Conservation (phyloP, 2,888 invertebrate genomes). For the Nysson spinosus region DNA sequence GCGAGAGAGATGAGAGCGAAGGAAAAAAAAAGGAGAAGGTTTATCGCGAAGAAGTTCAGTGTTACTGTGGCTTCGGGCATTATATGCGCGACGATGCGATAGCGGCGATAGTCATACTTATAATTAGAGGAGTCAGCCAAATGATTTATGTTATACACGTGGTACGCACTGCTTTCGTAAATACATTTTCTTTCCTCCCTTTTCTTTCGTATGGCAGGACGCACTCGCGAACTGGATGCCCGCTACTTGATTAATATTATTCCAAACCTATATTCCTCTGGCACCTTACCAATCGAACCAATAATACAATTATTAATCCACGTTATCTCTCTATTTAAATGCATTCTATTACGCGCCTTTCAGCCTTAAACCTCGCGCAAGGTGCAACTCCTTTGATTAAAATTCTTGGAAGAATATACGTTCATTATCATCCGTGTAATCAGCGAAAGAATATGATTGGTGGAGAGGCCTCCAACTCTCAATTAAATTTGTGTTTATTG, state of each 20-base stretch:
- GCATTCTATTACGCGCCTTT: no score
- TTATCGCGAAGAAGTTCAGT: constrained; percentile 20
- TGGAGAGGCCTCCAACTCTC: no score
- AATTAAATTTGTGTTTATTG: no score
- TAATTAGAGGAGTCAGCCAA: constrained; percentile 72
- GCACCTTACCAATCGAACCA: constrained; percentile 1
- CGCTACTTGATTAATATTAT: constrained; percentile 48
- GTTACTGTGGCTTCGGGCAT: constrained; percentile 58
- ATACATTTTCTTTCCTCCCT: constrained; percentile 24
- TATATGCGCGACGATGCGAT: constrained; percentile 65
- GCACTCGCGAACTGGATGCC: constrained; percentile 11
- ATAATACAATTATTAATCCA: neutral
- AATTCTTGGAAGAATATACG: no score
- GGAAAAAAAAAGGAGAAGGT: constrained; percentile 16
- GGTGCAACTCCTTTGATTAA: no score
- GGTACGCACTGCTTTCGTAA: constrained; percentile 64
- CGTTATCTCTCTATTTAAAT: neutral
- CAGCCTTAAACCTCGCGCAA: no score
- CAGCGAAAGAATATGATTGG: no score
- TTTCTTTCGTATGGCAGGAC: constrained; percentile 4
- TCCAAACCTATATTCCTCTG: constrained; percentile 19
- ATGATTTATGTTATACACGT: constrained; percentile 72
- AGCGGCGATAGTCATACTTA: constrained; percentile 71
- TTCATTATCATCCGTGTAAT: no score
- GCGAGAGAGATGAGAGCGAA: no score